Evolutionary conservation across 2,888 invertebrate genomes (phyloP).

Genomic region (Allacma fusca): DNA sequence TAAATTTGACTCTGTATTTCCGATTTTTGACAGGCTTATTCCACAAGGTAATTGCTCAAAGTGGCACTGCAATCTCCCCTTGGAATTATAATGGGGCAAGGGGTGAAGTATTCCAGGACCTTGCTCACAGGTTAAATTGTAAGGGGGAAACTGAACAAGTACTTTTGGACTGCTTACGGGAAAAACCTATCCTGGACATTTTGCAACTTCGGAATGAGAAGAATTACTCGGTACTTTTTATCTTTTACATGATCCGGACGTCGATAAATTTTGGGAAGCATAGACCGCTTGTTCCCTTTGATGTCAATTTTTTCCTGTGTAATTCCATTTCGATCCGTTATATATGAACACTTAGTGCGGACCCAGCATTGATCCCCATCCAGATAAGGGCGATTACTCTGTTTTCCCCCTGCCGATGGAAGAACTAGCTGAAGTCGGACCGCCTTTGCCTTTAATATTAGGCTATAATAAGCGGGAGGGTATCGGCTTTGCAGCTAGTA

Average conservation of each 20-base stretch:
- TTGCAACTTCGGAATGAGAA: not conserved
- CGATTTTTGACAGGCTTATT: no score
- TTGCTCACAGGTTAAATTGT: not conserved
- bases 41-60: not conserved
- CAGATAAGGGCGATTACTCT: not conserved
- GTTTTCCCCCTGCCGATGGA: not conserved
- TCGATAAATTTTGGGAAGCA: not conserved
- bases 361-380: not conserved
- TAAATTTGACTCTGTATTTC: no score
- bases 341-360: no score
- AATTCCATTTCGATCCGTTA: no score
- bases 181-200: not conserved
- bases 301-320: no score
- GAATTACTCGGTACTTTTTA: not conserved
- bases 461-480: not conserved
- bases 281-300: no score
- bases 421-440: not conserved
- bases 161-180: not conserved
- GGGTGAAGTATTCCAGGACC: not conserved
- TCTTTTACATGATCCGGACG: not conserved
- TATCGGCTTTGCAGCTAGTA: not conserved
- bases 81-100: not conserved
- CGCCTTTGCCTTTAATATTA: not conserved
- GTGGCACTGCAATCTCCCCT: not conserved
- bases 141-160: not conserved